Evolutionary conservation across 1,140 invertebrate genomes (phyloP), one percentile per base, ranked within the genome.

Genomic region (Latrodectus geometricus): DNA sequence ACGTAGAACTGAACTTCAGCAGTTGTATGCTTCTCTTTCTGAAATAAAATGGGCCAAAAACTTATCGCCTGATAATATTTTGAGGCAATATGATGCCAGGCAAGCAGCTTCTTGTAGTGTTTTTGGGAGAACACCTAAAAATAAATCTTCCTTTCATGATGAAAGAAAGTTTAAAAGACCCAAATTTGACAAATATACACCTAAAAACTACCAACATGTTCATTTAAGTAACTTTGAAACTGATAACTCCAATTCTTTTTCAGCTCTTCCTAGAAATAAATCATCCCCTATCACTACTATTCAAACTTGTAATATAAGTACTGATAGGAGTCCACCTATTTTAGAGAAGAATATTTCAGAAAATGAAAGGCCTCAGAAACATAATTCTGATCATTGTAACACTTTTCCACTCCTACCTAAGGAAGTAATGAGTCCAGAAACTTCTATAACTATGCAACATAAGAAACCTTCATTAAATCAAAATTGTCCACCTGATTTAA

Each of bases 41-140:
- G 85, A 80, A 52, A 87, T 87, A 14, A 61, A 74, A 56, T 87
- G 85, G 77, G 77, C 85, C 9, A 80, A 87, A 61, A 81, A 81
- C 20, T 80, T 87, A 68, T 80, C 85, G 56, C 83, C 83, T 14
- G 83, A 86, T 50, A 86, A 86, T 69, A 86, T 86, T 56, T 66
- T 86, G 9, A 54, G 21, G 15, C 74, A 86, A 20, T 9, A 78
- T 56, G 68, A 78, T 72, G 52, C 77, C 14, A 69, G 83, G 4
- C 83, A 86, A 69, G 75, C 65, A n/a, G 83, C 83, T 14, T 86
- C 83, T 9, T 70, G 65, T 75, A 77, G 74, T 15, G 17, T 65
- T 9, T 77, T 86, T 78, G 75, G 83, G 8, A 75, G 20, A 68
- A 9, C 61, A 74, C 48, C 72, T 74, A 35, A 20, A 12, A 12